Percentiles rank a stretch among this genome's conserved stretches.
phyloP scores from a whole-genome alignment of 2,888 invertebrate genomes.

The Lithodes maja region DNA sequence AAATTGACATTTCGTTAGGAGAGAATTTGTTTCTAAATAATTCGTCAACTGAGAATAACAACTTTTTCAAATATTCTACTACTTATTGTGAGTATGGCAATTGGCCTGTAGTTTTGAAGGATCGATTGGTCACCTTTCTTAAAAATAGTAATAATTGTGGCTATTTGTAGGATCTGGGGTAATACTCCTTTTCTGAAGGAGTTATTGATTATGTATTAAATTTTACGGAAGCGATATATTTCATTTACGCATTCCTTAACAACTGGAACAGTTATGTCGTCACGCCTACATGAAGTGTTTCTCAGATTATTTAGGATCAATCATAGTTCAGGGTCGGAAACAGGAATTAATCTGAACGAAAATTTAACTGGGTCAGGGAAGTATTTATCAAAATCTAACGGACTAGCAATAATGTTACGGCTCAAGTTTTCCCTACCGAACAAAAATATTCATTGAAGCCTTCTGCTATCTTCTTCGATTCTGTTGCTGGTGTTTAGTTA shows the following conservation, averaged over 20 bases:
- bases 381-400: not conserved
- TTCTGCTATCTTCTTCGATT: not conserved
- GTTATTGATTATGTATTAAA: not conserved
- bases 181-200: not conserved
- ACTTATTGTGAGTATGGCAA: not conserved
- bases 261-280: not conserved
- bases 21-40: not conserved
- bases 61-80: conserved; percentile 22
- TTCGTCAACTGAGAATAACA: not conserved
- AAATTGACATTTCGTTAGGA: not conserved
- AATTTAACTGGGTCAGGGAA: not conserved
- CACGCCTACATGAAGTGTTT: not conserved
- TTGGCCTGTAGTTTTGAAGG: not conserved
- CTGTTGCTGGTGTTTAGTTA: not conserved
- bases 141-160: not conserved
- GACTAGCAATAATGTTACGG: not conserved
- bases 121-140: not conserved
- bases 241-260: not conserved
- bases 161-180: not conserved
- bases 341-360: not conserved
- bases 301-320: not conserved
- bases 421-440: not conserved
- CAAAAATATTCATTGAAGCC: not conserved
- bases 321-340: not conserved
- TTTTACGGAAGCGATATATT: not conserved